These are phyloP conservation scores for Andrena hattorfiana DNA, from an alignment of 2,888 invertebrate species.

Conservation along the genomic window DNA sequence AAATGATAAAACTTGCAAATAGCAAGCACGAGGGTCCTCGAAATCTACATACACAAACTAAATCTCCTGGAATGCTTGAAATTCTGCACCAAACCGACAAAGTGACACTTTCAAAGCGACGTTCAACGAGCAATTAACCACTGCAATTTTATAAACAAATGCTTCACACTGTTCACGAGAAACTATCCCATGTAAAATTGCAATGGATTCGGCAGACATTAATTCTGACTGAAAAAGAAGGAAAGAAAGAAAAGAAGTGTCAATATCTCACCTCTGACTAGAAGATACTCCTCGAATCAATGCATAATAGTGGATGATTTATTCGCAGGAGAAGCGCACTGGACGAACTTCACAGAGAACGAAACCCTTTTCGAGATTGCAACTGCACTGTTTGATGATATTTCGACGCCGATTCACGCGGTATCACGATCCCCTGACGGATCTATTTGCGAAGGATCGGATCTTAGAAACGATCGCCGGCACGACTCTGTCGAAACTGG, in stretches of 20 bases:
- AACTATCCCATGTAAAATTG: too few relatives aligned
- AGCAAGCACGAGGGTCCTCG: not conserved
- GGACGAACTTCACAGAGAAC: conserved; percentile 21
- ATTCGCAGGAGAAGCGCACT: not conserved
- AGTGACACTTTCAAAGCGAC: conserved; percentile 1
- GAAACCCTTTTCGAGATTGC: not conserved
- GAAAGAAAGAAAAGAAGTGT: too few relatives aligned
- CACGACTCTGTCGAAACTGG: conserved; percentile 72
- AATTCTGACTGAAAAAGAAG: too few relatives aligned
- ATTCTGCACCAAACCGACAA: not conserved
- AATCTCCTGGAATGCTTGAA: not conserved
- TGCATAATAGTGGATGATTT: conserved; percentile 40
- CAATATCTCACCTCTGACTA: conserved; percentile 42
- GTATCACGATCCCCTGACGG: conserved; percentile 12
- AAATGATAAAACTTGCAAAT: not conserved
- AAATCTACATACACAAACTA: not conserved
- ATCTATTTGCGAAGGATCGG: conserved; percentile 37
- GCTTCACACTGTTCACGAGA: too few relatives aligned
- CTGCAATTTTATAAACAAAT: too few relatives aligned
- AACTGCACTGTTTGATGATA: conserved; percentile 21
- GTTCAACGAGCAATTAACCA: not conserved
- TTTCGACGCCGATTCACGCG: conserved; percentile 44
- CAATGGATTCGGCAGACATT: too few relatives aligned
- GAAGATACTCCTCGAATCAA: conserved; percentile 34
- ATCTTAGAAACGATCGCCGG: conserved; percentile 56